Evolutionary conservation across 2,797 vertebrate genomes (phyloP).

Genomic region (Rousettus madagascariensis): DNA sequence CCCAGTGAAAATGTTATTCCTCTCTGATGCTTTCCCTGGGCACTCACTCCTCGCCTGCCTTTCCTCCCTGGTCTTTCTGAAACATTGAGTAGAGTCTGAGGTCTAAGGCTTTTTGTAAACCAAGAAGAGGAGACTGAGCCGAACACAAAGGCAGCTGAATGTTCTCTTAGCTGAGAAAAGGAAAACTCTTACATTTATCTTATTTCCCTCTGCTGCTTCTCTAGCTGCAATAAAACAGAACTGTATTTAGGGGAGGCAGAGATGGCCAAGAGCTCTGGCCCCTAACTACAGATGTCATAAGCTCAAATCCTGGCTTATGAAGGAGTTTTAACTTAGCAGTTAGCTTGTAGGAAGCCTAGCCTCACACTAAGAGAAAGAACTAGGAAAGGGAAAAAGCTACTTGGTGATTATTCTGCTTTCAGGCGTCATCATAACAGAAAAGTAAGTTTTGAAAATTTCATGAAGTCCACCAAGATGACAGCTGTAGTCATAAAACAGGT

Average conservation of each 20-base stretch:
- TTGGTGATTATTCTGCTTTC: neutral
- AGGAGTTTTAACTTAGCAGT: neutral
- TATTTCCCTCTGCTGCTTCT: neutral
- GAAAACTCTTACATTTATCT: neutral
- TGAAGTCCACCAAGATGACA: neutral
- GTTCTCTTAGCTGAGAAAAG: neutral
- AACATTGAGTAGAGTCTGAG: neutral
- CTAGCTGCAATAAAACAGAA: constrained; percentile 3
- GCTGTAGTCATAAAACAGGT: too few species aligned
- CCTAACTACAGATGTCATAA: neutral
- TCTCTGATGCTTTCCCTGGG: neutral
- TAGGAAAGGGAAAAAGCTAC: neutral
- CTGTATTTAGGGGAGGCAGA: neutral
- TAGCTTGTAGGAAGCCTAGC: neutral
- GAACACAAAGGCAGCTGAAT: neutral
- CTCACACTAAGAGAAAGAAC: neutral
- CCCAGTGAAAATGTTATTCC: neutral
- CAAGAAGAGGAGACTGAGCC: neutral
- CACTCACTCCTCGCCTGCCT: neutral
- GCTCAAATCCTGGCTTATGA: neutral
- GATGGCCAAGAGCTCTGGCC: neutral
- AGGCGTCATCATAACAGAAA: neutral
- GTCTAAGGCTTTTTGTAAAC: neutral
- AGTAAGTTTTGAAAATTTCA: neutral
- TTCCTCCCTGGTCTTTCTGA: neutral